A percentile compares a stretch with the other conserved stretches of the same genome.
phyloP scores from a whole-genome alignment of 2,113 vertebrate species.

The Zapornia atra region DNA sequence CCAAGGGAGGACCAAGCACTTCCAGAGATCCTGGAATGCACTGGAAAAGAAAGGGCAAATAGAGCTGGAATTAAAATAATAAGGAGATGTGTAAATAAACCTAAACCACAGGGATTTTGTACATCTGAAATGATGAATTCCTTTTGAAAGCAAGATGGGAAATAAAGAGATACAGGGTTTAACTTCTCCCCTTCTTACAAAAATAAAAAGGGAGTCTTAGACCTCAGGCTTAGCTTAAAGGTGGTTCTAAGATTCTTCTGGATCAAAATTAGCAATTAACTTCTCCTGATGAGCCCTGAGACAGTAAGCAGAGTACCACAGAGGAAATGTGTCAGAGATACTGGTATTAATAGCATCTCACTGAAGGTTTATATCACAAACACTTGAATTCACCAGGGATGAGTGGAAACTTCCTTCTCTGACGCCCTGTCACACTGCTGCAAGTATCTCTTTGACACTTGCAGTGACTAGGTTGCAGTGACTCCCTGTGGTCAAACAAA shows the following conservation, averaged over 20 bases:
- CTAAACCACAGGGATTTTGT: neutral
- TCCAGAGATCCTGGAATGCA: neutral
- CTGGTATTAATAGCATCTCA: neutral
- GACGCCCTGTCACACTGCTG: neutral
- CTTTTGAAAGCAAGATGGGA: neutral
- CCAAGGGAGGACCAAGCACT: neutral
- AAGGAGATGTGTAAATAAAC: neutral
- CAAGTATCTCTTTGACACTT: neutral
- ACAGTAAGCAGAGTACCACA: neutral
- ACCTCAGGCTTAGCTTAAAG: neutral
- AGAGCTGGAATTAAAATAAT: neutral
- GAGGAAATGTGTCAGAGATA: neutral
- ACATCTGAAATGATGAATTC: neutral
- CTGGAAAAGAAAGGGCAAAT: neutral
- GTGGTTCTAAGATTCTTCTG: neutral
- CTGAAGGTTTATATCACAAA: neutral
- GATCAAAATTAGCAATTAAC: conserved; percentile 14
- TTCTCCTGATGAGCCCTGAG: neutral
- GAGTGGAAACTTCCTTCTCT: neutral
- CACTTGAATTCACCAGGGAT: neutral
- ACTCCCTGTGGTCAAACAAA: conserved; percentile 1
- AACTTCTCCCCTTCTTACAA: neutral
- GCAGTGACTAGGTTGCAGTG: conserved; percentile 7
- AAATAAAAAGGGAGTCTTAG: neutral
- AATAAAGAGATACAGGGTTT: neutral